Percentiles rank a stretch among this genome's conserved stretches.
These are phyloP conservation scores for Sinhomidia bicolor DNA, from an alignment of 2,888 invertebrate genomes.

Conservation along the genomic window DNA sequence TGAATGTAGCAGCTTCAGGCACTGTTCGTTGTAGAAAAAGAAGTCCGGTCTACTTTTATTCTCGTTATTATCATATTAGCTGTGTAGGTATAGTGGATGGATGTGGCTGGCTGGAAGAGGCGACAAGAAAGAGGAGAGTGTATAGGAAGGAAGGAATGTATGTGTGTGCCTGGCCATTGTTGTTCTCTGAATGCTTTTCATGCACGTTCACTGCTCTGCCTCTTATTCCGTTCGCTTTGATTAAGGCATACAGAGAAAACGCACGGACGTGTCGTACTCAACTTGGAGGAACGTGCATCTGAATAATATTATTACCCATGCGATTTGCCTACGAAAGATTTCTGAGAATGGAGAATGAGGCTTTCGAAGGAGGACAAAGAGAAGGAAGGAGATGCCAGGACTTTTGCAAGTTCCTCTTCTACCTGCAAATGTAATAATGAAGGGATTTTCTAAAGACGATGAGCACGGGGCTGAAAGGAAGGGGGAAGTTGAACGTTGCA, in stretches of 20 bases:
- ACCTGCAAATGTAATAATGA: background rate
- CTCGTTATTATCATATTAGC: background rate
- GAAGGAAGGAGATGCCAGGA: background rate
- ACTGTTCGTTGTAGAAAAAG: background rate
- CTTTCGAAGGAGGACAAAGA: background rate
- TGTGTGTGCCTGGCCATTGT: too few species aligned
- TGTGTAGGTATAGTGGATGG: too few species aligned
- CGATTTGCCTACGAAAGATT: background rate
- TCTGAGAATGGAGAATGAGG: background rate
- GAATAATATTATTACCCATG: background rate
- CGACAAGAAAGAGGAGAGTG: too few species aligned
- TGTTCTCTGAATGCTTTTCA: too few species aligned
- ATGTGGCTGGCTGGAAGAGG: background rate
- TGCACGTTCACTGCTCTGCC: too few species aligned
- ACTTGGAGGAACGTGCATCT: background rate
- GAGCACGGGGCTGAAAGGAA: too few species aligned
- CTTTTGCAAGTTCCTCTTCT: background rate
- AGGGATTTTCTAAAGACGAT: too few species aligned
- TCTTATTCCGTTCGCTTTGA: too few species aligned
- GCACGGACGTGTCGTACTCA: too few species aligned
- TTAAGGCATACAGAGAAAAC: too few species aligned
- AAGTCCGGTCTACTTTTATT: slow-evolving; percentile 12
- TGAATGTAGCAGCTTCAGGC: background rate
- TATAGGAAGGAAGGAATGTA: too few species aligned
- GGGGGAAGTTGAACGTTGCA: too few species aligned